Conservation (phyloP, 2,797 vertebrate species). For the Anabas testudineus region DNA sequence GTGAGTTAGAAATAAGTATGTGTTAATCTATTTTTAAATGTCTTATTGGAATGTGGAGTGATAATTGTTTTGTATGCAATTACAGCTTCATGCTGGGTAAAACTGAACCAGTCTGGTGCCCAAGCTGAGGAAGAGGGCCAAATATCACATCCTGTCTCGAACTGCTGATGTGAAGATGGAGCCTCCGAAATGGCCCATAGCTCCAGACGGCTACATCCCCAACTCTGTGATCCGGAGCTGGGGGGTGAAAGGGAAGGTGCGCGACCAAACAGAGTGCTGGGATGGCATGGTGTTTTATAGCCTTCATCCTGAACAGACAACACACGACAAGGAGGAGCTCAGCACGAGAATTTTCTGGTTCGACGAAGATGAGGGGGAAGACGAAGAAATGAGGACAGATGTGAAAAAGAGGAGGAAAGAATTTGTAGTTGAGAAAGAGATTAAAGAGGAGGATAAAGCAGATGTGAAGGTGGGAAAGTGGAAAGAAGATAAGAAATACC, state of each 20-base stretch:
- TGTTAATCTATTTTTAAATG: too few relatives aligned
- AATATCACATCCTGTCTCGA: neutral
- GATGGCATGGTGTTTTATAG: neutral
- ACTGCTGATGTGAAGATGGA: neutral
- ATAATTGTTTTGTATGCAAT: too few relatives aligned
- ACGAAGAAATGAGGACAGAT: neutral
- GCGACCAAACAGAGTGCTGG: rapidly evolving
- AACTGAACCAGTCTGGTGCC: neutral
- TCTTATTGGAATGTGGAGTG: too few relatives aligned
- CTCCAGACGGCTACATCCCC: conserved; percentile 66
- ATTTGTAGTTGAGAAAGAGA: neutral
- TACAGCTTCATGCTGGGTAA: too few relatives aligned
- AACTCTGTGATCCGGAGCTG: conserved; percentile 59
- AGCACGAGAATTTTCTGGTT: neutral
- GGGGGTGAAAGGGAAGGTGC: neutral
- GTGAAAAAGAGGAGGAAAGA: neutral
- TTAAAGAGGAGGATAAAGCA: neutral
- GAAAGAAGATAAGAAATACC: neutral
- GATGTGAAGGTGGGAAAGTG: too few relatives aligned
- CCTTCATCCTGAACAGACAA: neutral
- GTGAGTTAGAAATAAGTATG: too few relatives aligned
- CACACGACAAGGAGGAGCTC: neutral
- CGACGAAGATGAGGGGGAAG: neutral
- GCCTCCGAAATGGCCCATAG: conserved; percentile 46
- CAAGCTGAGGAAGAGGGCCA: neutral